These are phyloP conservation scores for Phrynocephalus versicolor DNA, from an alignment of 2,113 vertebrate species.

Conservation along the genomic window DNA sequence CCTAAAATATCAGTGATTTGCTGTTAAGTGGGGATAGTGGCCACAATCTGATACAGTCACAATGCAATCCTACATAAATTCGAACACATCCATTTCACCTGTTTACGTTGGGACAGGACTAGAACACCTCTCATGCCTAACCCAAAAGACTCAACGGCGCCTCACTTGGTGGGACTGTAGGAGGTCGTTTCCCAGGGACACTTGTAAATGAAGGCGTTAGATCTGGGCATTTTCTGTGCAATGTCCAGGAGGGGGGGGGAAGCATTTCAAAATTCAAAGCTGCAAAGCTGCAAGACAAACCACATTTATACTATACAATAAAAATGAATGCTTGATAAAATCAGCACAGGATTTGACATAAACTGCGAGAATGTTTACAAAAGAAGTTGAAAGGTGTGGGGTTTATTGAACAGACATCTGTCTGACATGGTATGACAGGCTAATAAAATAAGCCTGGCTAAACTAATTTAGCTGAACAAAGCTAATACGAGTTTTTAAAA, in stretches of 20 bases:
- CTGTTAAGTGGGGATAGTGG: neutral
- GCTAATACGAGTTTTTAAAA: neutral
- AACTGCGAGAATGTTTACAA: constrained; percentile 16
- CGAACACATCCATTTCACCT: too few species aligned
- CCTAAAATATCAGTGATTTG: neutral
- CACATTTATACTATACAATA: neutral
- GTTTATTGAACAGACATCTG: constrained; percentile 27
- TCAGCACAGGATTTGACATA: constrained; percentile 26
- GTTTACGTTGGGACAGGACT: neutral
- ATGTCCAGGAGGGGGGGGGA: neutral
- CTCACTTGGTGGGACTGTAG: neutral
- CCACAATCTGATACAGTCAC: neutral
- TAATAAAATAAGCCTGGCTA: constrained; percentile 15
- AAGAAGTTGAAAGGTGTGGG: constrained; percentile 20
- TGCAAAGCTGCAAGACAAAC: constrained; percentile 1
- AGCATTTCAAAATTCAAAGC: constrained; percentile 1
- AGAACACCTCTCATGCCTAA: too few species aligned
- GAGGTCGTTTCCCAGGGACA: neutral
- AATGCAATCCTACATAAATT: neutral
- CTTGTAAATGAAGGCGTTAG: neutral
- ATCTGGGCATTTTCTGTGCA: neutral
- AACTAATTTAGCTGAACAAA: constrained; percentile 30
- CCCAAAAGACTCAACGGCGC: neutral
- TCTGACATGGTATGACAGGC: constrained; percentile 7
- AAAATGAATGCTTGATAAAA: constrained; percentile 21